Evolutionary conservation across 2,888 invertebrate genomes (phyloP), one percentile per base, ranked within the genome.

Genomic region (Pimpla rufipes): DNA sequence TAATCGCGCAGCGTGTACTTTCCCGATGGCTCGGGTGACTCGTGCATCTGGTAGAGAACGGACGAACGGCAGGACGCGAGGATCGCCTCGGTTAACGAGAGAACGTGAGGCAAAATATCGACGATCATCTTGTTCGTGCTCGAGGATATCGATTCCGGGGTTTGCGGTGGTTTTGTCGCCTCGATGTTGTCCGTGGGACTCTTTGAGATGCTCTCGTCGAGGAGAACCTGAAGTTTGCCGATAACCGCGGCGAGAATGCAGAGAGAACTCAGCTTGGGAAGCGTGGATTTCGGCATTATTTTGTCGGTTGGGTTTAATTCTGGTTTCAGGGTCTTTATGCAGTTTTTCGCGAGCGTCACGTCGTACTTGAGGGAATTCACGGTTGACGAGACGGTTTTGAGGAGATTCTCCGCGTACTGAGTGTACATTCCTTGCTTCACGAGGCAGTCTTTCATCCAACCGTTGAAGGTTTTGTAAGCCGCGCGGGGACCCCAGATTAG

Each of bases 371-470:
- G 91, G 84, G 94, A 95, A 89, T 95, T 96, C 8, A 97, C 96
- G 0, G 95, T 95, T 74, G 96, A 95, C 62, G 96, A 96, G 0
- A 97, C 96, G 0, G 95, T 95, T 86, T 96, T 96, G 29, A 97
- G 90, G 55, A 97, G 93, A 88, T 96, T 96, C 89, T 97, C 97
- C 0, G 95, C 95, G 85, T 94, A 95, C 87, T 97, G 97, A 0
- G 97, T 97, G 88, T 97, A 97, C 96, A 98, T 96, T 83, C 98
- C 98, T 94, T 98, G 98, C 90, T 97, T 98, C 6, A 98, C 97
- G 1, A 98, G 95, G 76, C 97, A 97, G 91, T 98, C 98, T 94
- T 98, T 98, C 89, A 98, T 95, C 97, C 98, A 98, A 52, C 97
- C 96, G 88, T 96, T 96, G 93, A 97, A 97, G 5, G 97, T 96